Evolutionary conservation across 2,113 vertebrate genomes (phyloP), one percentile per base, ranked within the genome.

Genomic region (Carlito syrichta): DNA sequence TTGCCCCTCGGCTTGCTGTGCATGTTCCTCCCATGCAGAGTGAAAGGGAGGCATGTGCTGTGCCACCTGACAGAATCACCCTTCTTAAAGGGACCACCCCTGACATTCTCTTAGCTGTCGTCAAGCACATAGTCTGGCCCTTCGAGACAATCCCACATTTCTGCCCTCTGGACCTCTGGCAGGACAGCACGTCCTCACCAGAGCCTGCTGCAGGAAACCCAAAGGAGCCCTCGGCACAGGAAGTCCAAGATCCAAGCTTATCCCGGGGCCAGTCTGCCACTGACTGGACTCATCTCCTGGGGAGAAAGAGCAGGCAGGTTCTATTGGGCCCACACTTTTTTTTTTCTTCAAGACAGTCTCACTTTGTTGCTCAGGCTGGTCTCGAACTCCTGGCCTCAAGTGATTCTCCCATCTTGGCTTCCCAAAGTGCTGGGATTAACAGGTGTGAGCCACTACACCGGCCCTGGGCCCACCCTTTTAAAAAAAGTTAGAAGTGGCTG

Each of bases 1-100:
- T 0, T 0, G 3, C 71, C 48, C 1, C 27, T 30, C 20, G 32
- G 56, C 60, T 81, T 27, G 62, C 52, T 48, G 14, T 0, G 3
- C 25, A 4, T 0, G 1, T 3, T 30, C 17, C 16, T 58, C 35
- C 43, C 43, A 10, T 16, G 35, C 0, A n/a, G 56, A 25, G 22
- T 5, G 23, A 23, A 20, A 66, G 17, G 62, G 4, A 12, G 54
- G 54, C 56, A 43, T 1, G 22, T 7, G 38, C 73, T 16, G 3
- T 22, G 50, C 35, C 0, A 1, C 23, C 30, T 35, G 71, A 56
- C 30, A 40, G 43, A 3, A 19, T 9, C 2, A 2, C 12, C 58
- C 68, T 71, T 60, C 68, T 43, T 22, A 32, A 22, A 40, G 27
- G 23, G 43, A 32, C 32, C 10, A 2, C 60, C n/a, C 30, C 40